Percentiles rank a stretch among this genome's conserved stretches.
Evolutionary conservation across 2,113 vertebrate genomes (phyloP).

Genomic region (Lamprologus speciosus): DNA sequence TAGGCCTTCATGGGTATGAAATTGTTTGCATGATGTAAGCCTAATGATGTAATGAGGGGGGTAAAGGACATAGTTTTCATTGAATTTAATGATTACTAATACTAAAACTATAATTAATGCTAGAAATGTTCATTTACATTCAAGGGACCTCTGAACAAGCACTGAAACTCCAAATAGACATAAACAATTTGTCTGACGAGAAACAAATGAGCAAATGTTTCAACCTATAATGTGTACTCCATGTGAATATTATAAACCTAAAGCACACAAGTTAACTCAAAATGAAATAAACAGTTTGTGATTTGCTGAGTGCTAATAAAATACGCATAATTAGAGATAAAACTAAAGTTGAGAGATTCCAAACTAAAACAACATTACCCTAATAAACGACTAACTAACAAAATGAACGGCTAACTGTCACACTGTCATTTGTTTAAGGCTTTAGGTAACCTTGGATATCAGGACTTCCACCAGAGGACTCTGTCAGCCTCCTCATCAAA

Average conservation of each 20-base stretch:
- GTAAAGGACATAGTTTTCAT: neutral
- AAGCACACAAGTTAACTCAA: neutral
- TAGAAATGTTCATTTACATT: neutral
- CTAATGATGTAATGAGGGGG: neutral
- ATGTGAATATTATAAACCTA: neutral
- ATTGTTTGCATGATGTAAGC: neutral
- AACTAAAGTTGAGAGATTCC: neutral
- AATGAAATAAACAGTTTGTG: neutral
- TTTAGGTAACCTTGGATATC: constrained; percentile 72
- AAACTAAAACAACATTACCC: neutral
- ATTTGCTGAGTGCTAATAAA: neutral
- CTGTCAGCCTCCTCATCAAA: constrained; percentile 61
- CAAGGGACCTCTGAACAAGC: neutral
- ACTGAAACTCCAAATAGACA: neutral
- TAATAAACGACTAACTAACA: neutral
- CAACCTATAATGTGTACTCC: neutral
- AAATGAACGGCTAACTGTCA: neutral
- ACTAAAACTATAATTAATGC: neutral
- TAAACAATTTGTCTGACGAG: neutral
- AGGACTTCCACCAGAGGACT: constrained; percentile 78
- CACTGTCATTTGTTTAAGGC: constrained; percentile 42
- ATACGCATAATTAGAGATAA: neutral
- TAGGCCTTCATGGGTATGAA: neutral
- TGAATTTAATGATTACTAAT: neutral
- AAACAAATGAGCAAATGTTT: neutral